A percentile compares a stretch with the other conserved stretches of the same genome.
Conservation (phyloP, 2,888 invertebrate genomes). For the Eueremaeus valkanovi region DNA sequence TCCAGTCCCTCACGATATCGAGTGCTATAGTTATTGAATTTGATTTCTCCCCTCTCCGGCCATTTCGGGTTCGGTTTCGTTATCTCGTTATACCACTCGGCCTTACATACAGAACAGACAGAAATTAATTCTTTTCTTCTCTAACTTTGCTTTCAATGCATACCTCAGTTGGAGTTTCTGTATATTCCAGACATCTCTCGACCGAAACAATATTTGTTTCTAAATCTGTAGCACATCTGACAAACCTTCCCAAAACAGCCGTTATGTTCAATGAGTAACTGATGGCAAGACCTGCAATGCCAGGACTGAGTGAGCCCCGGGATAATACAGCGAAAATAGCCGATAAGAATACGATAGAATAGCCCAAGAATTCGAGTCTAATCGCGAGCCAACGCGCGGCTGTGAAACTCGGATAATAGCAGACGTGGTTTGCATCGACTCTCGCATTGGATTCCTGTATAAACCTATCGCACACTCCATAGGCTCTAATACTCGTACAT, state of each 20-base stretch:
- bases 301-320: constrained; percentile 60
- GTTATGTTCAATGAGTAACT: constrained; percentile 53
- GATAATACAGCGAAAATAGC: constrained; percentile 59
- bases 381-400: constrained; percentile 54
- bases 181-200: constrained; percentile 44
- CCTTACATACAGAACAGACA: constrained; percentile 41
- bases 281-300: constrained; percentile 58
- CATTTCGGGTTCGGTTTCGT: constrained; percentile 63
- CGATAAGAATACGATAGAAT: constrained; percentile 59
- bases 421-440: constrained; percentile 54
- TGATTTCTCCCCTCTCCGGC: constrained; percentile 75
- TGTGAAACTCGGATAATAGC: constrained; percentile 49
- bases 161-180: constrained; percentile 39
- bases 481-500: constrained; percentile 53
- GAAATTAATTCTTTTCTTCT: constrained; percentile 62
- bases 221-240: constrained; percentile 38
- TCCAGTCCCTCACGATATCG: constrained; percentile 81
- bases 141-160: neutral
- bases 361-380: constrained; percentile 57
- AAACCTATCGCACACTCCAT: constrained; percentile 50
- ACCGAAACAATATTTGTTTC: constrained; percentile 44
- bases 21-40: constrained; percentile 75
- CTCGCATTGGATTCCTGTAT: constrained; percentile 58
- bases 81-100: constrained; percentile 49
- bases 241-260: constrained; percentile 37